Percentiles rank a stretch among this genome's conserved stretches.
phyloP scores from a whole-genome alignment of 2,888 invertebrate species.

The Spicauda simplicius region DNA sequence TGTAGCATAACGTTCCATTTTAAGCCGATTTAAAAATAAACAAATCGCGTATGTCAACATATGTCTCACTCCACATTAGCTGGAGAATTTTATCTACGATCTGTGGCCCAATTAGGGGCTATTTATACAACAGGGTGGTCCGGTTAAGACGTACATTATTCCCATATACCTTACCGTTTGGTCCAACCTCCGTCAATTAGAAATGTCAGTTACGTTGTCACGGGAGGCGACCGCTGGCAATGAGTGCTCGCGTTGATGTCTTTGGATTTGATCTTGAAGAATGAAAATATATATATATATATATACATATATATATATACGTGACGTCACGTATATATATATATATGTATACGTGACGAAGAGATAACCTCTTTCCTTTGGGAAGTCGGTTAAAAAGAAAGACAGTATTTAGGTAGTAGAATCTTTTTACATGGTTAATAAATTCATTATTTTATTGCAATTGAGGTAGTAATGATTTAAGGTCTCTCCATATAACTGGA shows the following conservation, averaged over 20 bases:
- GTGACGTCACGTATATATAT: no score
- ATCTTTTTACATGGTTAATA: no score
- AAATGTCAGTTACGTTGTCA: slow-evolving; percentile 72
- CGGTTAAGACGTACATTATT: slow-evolving; percentile 52
- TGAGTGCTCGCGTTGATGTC: slow-evolving; percentile 47
- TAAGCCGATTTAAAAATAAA: slow-evolving; percentile 26
- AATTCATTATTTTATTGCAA: no score
- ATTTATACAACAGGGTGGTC: slow-evolving; percentile 77
- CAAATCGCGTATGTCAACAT: slow-evolving; percentile 52
- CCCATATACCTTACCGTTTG: slow-evolving; percentile 47
- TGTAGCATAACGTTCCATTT: neutral
- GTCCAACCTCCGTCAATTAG: slow-evolving; percentile 73
- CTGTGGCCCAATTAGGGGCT: slow-evolving; percentile 73
- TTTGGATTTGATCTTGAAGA: slow-evolving; percentile 40
- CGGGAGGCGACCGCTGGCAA: slow-evolving; percentile 41
- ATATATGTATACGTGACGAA: no score
- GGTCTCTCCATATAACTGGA: no score
- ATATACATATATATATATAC: no score
- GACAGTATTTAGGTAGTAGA: no score
- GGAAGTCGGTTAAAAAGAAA: no score
- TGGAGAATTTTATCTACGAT: slow-evolving; percentile 69
- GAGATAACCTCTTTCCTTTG: no score
- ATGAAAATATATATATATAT: no score
- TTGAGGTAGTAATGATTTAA: no score
- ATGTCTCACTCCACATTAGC: slow-evolving; percentile 55